A percentile compares a stretch with the other conserved stretches of the same genome.
These are phyloP conservation scores for Aphis gossypii DNA, from an alignment of 1,140 invertebrate species.

Conservation along the genomic window DNA sequence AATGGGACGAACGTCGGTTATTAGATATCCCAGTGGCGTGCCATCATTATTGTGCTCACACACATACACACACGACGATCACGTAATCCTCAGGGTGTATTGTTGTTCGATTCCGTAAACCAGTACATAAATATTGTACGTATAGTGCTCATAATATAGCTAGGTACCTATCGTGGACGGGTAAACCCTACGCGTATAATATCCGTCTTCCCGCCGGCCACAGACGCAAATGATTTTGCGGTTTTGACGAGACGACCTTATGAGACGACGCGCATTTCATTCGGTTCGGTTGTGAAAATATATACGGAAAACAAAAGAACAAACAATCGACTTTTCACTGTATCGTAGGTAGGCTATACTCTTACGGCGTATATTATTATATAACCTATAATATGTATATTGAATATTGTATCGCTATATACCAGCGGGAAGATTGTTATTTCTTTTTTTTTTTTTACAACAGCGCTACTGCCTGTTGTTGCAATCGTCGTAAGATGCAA, in stretches of 20 bases:
- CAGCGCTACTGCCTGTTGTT: background rate
- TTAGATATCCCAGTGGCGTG: constrained; percentile 48
- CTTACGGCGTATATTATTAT: background rate
- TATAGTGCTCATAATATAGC: background rate
- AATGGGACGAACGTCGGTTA: constrained; percentile 28
- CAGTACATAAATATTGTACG: background rate
- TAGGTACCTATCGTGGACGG: background rate
- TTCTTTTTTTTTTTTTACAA: background rate
- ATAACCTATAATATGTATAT: background rate
- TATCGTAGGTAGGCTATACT: background rate
- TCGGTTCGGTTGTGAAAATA: background rate
- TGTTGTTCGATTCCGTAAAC: constrained; percentile 38
- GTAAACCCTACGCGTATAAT: background rate
- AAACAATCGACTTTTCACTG: background rate
- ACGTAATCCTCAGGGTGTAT: constrained; percentile 42
- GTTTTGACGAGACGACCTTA: constrained; percentile 13
- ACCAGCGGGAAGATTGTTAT: background rate
- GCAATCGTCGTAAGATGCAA: background rate
- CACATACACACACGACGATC: background rate
- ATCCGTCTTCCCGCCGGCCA: background rate
- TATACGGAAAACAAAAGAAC: background rate
- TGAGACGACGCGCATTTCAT: background rate
- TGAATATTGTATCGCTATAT: background rate
- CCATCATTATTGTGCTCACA: constrained; percentile 22
- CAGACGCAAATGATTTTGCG: constrained; percentile 18